phyloP scores from a whole-genome alignment of 2,113 vertebrate species.

The Heteronetta atricapilla region DNA sequence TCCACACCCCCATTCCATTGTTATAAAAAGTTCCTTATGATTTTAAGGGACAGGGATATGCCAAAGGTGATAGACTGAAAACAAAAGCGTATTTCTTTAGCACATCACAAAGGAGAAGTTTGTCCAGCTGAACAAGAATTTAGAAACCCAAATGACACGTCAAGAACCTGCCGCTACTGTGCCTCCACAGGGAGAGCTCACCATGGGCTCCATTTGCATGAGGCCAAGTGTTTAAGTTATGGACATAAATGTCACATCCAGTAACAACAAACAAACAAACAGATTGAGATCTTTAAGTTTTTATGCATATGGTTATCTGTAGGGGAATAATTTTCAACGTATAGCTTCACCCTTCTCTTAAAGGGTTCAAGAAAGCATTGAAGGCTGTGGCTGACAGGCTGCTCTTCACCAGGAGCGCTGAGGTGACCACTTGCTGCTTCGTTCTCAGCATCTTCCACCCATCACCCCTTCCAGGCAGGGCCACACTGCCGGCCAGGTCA shows the following conservation, averaged over 20 bases:
- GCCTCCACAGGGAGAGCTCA: fast-evolving
- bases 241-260: fast-evolving
- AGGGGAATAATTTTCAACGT: background rate
- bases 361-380: fast-evolving
- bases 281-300: background rate
- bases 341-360: fast-evolving
- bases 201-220: background rate
- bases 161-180: fast-evolving
- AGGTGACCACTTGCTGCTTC: background rate
- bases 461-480: background rate
- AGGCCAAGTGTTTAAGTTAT: background rate
- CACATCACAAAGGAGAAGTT: background rate
- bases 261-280: background rate
- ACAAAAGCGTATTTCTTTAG: background rate
- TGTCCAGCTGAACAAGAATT: background rate
- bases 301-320: fast-evolving
- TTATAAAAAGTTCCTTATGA: background rate
- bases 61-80: background rate
- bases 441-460: background rate
- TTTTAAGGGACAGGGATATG: background rate
- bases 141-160: background rate
- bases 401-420: fast-evolving
- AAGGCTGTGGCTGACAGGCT: background rate
- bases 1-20: background rate
- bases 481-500: fast-evolving